phyloP scores from a whole-genome alignment of 2,888 invertebrate genomes.

The Neuroscelio doddi region DNA sequence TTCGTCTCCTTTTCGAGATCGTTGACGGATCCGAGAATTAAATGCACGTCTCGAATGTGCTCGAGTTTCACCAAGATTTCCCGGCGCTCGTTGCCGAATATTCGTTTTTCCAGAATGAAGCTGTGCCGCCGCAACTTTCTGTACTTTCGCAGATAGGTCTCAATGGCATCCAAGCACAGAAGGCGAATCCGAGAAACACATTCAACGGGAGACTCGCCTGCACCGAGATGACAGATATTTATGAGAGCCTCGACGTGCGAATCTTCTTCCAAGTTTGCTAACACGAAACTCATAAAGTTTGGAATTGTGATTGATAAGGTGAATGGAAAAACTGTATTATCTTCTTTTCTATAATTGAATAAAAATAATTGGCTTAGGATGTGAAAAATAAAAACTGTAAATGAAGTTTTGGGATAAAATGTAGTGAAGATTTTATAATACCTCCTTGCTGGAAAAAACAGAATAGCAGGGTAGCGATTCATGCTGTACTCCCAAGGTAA shows the following conservation, averaged over 20 bases:
- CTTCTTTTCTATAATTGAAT: constrained; percentile 77
- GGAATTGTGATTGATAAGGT: constrained; percentile 77
- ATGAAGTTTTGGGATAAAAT: no score
- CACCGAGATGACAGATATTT: constrained; percentile 63
- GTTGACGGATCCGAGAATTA: constrained; percentile 58
- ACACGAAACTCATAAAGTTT: constrained; percentile 81
- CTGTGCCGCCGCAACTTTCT: constrained; percentile 56
- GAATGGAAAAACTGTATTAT: constrained; percentile 81
- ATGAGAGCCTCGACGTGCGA: constrained; percentile 65
- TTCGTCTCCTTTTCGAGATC: constrained; percentile 54
- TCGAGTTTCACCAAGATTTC: constrained; percentile 62
- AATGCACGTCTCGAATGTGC: constrained; percentile 62
- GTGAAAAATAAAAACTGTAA: not conserved
- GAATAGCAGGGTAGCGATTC: constrained; percentile 83
- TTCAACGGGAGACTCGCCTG: constrained; percentile 59
- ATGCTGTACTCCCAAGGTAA: constrained; percentile 90
- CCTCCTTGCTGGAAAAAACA: constrained; percentile 85
- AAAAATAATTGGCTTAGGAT: constrained; percentile 11
- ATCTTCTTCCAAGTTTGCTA: constrained; percentile 78
- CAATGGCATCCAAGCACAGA: constrained; percentile 65
- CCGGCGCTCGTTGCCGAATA: constrained; percentile 33
- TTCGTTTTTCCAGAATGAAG: constrained; percentile 6
- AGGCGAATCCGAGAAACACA: constrained; percentile 63
- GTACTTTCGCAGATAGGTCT: constrained; percentile 58
- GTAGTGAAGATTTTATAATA: no score